Evolutionary conservation across 2,113 vertebrate genomes (phyloP), one percentile per base, ranked within the genome.

Genomic region (Cyanistes caeruleus): DNA sequence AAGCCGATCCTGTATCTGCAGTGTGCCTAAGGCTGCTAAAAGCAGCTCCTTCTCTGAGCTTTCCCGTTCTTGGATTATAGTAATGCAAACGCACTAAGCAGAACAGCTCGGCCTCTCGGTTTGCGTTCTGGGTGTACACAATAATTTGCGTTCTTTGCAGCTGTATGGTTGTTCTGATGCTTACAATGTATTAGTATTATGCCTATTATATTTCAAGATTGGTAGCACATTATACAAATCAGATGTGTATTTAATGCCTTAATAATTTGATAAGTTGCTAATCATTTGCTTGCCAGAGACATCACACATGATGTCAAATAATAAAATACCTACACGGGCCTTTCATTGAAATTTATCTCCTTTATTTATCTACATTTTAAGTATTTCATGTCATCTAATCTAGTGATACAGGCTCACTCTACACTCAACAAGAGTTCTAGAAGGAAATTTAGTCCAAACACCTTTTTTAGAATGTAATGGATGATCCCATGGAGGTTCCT

Each of bases 91-190:
- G 16, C 46, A 13, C 46, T 41, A 22, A 77, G 49, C 19, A 25
- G 31, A 84, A 10, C 17, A 24, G 16, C 46, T 67, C 39, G 8
- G 39, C 35, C 49, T 68, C 56, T 31, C 10, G 6, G 19, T 53
- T 73, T 49, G 33, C 13, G 0, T 58, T 74, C 48, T 31, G 49
- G 1, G 17, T 49, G 19, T n/a, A 5, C 0, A 0, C 53, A 15
- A 3, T 53, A 24, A 28, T 68, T 65, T 15, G 9, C 28, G 13
- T 31, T 41, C 7, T 65, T 49, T 18, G 27, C 41, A 41, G 62
- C 7, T 2, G 2, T 49, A 3, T 2, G 27, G 18, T 59, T n/a
- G 35, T 63, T 60, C 21, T 24, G 20, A 13, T 67, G 21, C 16
- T 48, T 49, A 3, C 2, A 10, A 15, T 67, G 10, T 17, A 39